Base-by-base conservation (phyloP, 2,113 vertebrate genomes). In the Otolemur garnettii region DNA sequence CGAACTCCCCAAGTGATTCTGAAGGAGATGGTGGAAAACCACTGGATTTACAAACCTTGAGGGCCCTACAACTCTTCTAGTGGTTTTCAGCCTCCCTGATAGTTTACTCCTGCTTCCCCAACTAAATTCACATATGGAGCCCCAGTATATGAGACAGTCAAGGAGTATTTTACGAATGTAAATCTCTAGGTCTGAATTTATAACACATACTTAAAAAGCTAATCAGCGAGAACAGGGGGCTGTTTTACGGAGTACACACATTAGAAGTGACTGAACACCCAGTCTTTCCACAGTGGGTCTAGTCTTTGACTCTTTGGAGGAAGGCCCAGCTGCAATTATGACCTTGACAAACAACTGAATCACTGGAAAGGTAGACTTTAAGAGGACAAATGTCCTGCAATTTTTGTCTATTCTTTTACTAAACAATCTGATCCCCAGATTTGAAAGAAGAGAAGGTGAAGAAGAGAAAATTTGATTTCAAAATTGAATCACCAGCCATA, bases 401-500 rank as follows among this genome's bases (percentile, higher is more conserved):
- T 38, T 81, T 77, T 33, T 55, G 6, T 75, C 22, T 60, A 1
- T 45, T 78, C 82, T 64, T 53, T 92, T 30, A 62, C 53, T 50
- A 81, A 50, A 85, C 45, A 50, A 50, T 50, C 17, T n/a, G 57
- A 45, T 53, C 21, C 50, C 60, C 33, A 18, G 2, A 26, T 94
- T 85, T 96, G 50, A 83, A 87, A 79, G 77, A 81, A 72, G 53
- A 91, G 55, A 12, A 95, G 24, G 42, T 26, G 42, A 87, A 93
- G 11, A 59, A 92, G 74, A 72, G 12, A 30, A 42, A 33, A 42
- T 79, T 66, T 64, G 4, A 22, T 74, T 78, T 35, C 74, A 35
- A 85, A 86, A 69, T 74, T 45, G 45, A 89, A 69, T 82, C 87
- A n/a, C 59, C 64, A 87, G 0, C n/a, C 33, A 17, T 24, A 35